Conservation (phyloP, 1,140 invertebrate species). For the Musca domestica region DNA sequence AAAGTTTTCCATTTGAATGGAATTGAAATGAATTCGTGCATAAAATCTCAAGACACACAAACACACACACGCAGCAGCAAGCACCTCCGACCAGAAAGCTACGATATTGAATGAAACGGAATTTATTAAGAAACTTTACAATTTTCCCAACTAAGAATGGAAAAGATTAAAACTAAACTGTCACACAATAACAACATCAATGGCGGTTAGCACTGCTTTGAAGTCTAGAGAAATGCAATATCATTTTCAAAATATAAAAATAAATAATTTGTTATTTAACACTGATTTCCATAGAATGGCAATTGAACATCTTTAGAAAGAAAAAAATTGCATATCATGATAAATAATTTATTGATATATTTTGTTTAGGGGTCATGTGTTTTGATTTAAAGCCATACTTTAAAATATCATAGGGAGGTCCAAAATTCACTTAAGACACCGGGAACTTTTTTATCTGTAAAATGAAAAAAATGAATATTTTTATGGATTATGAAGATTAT, state of each 20-base stretch:
- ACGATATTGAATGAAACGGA: too few relatives aligned
- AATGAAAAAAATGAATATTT: neutral
- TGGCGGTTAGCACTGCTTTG: neutral
- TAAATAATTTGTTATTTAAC: neutral
- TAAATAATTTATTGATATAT: slow-evolving; percentile 10
- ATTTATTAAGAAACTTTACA: too few relatives aligned
- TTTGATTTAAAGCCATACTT: too few relatives aligned
- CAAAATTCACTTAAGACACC: too few relatives aligned
- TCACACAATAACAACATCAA: neutral
- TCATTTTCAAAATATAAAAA: neutral
- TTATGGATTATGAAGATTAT: neutral
- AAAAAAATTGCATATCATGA: slow-evolving; percentile 1
- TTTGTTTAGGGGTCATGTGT: too few relatives aligned
- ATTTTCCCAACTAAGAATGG: too few relatives aligned
- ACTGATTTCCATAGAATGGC: neutral
- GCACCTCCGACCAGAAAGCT: too few relatives aligned
- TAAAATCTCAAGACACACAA: slow-evolving; percentile 38
- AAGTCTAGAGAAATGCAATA: neutral
- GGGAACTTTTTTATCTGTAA: neutral
- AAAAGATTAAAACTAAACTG: neutral
- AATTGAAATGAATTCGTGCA: slow-evolving; percentile 53
- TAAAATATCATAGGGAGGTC: too few relatives aligned
- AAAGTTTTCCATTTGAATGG: slow-evolving; percentile 53
- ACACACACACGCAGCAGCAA: neutral
- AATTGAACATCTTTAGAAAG: too few relatives aligned